These are phyloP conservation scores for Amiota minor DNA, from an alignment of 2,888 invertebrate genomes.

Conservation along the genomic window DNA sequence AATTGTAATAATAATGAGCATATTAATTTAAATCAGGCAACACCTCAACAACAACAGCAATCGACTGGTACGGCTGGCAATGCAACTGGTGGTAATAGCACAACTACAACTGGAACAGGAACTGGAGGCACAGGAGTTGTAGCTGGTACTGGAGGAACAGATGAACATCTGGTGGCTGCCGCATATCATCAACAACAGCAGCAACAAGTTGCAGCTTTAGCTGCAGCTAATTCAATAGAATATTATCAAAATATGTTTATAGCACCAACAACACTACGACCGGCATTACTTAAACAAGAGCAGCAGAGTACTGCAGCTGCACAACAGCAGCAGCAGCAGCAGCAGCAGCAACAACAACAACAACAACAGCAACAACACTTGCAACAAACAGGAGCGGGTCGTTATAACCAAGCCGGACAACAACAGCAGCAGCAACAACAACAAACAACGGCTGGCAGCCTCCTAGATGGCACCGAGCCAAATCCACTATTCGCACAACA, in stretches of 20 bases:
- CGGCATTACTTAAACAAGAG: slow-evolving; percentile 64
- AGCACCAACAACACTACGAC: slow-evolving; percentile 65
- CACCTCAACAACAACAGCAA: slow-evolving; percentile 46
- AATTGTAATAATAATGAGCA: slow-evolving; percentile 69
- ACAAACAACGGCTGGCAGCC: neutral
- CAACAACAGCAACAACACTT: slow-evolving; percentile 45
- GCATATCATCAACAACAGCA: slow-evolving; percentile 63
- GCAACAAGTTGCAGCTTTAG: slow-evolving; percentile 45
- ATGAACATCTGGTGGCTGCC: slow-evolving; percentile 40
- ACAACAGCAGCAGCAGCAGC: slow-evolving; percentile 55
- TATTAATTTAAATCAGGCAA: slow-evolving; percentile 71
- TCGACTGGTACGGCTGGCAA: slow-evolving; percentile 40
- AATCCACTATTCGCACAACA: slow-evolving; percentile 70
- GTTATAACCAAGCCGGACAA: slow-evolving; percentile 18
- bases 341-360: slow-evolving; percentile 52
- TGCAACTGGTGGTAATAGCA: slow-evolving; percentile 47
- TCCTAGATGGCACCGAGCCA: slow-evolving; percentile 57
- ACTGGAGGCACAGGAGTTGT: slow-evolving; percentile 50
- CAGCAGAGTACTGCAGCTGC: slow-evolving; percentile 32
- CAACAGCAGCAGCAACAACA: slow-evolving; percentile 50
- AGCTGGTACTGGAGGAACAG: slow-evolving; percentile 41
- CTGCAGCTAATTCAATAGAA: slow-evolving; percentile 65
- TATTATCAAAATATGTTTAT: slow-evolving; percentile 73
- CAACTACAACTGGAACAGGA: slow-evolving; percentile 48
- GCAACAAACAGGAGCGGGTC: neutral